Conservation (phyloP, 2,113 vertebrate genomes). For the Dermatemys mawii region DNA sequence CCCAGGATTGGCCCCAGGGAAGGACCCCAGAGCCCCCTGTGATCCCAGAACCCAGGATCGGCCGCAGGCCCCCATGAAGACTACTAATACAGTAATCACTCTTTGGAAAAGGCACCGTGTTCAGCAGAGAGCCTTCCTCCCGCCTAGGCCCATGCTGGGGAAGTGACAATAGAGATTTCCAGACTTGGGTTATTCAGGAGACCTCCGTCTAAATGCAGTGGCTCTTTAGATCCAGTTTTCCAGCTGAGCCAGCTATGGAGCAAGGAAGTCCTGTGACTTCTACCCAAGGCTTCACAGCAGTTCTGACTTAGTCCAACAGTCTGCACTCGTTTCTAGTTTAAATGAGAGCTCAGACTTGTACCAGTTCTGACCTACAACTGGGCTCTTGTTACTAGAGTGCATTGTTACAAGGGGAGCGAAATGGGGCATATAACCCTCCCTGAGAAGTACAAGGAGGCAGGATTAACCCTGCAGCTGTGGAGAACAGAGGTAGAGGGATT, state of each 20-base stretch:
- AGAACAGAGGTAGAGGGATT: background rate
- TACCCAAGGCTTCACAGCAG: background rate
- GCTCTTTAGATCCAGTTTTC: background rate
- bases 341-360: background rate
- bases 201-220: background rate
- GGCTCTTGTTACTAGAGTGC: background rate
- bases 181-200: background rate
- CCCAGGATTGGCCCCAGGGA: too few relatives aligned
- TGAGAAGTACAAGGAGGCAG: background rate
- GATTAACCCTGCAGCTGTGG: background rate
- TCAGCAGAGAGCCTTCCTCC: background rate
- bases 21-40: background rate
- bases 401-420: background rate
- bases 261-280: background rate
- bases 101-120: too few relatives aligned
- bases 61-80: background rate
- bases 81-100: too few relatives aligned
- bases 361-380: background rate
- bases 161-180: background rate
- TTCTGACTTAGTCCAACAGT: background rate
- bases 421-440: background rate
- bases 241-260: background rate
- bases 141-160: background rate
- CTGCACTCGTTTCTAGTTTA: background rate
- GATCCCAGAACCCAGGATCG: background rate